Percentiles rank a stretch among this genome's conserved stretches.
These are phyloP conservation scores for Nasonia vitripennis DNA, from an alignment of 1,140 invertebrate species.

Conservation along the genomic window DNA sequence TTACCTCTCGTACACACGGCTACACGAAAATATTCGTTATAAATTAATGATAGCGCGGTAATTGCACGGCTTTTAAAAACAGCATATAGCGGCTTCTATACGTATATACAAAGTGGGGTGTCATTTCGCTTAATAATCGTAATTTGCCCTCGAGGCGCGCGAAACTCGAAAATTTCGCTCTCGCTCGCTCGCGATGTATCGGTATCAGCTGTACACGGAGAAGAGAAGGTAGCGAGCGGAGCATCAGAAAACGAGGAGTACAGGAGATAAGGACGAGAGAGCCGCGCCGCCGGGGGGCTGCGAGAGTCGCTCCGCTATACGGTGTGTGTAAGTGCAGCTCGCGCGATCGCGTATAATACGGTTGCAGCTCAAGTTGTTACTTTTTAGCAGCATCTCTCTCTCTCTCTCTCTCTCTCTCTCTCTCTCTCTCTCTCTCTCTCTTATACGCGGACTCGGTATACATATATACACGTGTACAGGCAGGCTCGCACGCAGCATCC, in stretches of 20 bases:
- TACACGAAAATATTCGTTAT: constrained; percentile 8
- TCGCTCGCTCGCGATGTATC: too few relatives aligned
- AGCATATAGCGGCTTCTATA: too few relatives aligned
- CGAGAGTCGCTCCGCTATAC: background rate
- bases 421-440: constrained; percentile 21
- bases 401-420: constrained; percentile 20
- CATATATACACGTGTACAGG: background rate
- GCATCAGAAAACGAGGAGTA: too few relatives aligned
- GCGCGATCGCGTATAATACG: constrained; percentile 2
- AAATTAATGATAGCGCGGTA: background rate
- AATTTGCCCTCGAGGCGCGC: background rate
- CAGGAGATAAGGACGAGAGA: background rate
- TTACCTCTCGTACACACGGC: background rate
- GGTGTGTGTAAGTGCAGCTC: background rate
- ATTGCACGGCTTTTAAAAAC: constrained; percentile 9
- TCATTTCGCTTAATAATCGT: constrained; percentile 32
- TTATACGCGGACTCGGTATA: too few relatives aligned
- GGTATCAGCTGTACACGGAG: background rate
- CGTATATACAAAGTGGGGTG: constrained; percentile 17
- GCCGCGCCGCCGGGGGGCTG: background rate
- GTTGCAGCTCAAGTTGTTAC: constrained; percentile 16
- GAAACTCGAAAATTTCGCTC: background rate
- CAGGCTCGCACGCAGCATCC: constrained; percentile 55
- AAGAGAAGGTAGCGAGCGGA: too few relatives aligned
- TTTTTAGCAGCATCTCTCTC: background rate